phyloP scores from a whole-genome alignment of 1,140 invertebrate species.

The Pantala flavescens region DNA sequence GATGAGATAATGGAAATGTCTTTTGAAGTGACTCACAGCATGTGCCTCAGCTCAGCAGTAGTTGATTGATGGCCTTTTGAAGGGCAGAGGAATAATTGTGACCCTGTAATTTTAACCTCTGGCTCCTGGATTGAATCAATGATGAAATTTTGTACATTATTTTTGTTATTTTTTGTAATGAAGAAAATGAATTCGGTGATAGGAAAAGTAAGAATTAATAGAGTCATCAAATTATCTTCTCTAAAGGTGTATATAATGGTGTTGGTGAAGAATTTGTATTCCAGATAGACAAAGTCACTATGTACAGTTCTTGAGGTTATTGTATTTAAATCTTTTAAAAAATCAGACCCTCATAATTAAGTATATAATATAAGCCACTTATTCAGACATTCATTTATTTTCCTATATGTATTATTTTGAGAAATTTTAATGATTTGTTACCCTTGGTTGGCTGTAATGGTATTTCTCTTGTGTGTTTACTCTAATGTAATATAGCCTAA shows the following conservation, averaged over 20 bases:
- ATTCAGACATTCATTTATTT: background rate
- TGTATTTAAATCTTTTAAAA: background rate
- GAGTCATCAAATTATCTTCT: background rate
- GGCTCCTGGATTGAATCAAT: background rate
- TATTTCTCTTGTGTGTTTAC: background rate
- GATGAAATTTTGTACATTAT: constrained; percentile 10
- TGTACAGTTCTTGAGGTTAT: background rate
- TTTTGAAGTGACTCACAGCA: constrained; percentile 1
- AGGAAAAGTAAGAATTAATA: background rate
- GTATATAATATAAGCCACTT: background rate
- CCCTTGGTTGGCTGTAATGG: background rate
- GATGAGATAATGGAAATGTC: background rate
- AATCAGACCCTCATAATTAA: background rate
- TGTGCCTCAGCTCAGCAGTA: background rate
- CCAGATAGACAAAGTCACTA: background rate
- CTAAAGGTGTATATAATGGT: background rate
- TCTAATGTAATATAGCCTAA: background rate
- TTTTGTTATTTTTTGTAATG: constrained; percentile 11
- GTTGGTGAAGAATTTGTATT: background rate
- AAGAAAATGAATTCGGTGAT: background rate
- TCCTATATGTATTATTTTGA: constrained; percentile 1
- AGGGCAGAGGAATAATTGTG: background rate
- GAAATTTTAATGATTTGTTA: background rate
- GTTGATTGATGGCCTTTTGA: background rate
- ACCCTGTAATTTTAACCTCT: background rate